Conservation (phyloP, 2,888 invertebrate genomes). For the Campoplex nolae region DNA sequence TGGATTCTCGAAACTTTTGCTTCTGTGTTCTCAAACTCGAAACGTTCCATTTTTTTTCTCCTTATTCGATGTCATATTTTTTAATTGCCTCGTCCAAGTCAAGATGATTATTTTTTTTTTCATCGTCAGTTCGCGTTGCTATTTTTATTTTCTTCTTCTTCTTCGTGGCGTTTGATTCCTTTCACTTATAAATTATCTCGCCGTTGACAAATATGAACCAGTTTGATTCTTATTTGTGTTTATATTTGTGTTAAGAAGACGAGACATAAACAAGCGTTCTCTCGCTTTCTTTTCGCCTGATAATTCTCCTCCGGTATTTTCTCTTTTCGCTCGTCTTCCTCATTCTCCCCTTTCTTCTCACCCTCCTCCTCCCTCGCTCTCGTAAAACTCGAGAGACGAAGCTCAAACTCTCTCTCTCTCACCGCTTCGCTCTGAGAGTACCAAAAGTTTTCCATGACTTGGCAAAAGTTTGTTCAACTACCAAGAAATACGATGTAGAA, state of each 20-base stretch:
- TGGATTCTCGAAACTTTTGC: conserved; percentile 51
- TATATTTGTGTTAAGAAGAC: neutral
- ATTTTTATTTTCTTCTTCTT: neutral
- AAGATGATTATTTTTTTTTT: neutral
- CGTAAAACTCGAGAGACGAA: conserved; percentile 55
- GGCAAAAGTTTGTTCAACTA: conserved; percentile 64
- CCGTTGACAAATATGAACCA: neutral
- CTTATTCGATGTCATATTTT: neutral
- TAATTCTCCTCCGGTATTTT: conserved; percentile 12
- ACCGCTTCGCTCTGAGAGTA: conserved; percentile 51
- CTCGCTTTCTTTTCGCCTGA: conserved; percentile 32
- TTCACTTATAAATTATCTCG: neutral
- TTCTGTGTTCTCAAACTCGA: conserved; percentile 16
- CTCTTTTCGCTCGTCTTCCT: neutral
- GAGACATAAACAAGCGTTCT: conserved; percentile 22
- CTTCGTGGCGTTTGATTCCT: neutral
- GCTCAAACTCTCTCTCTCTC: conserved; percentile 56
- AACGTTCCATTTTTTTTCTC: conserved; percentile 18
- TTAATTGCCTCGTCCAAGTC: neutral
- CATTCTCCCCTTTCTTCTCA: conserved; percentile 3
- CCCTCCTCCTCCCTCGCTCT: conserved; percentile 11
- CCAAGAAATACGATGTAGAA: conserved; percentile 59
- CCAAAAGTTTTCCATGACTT: conserved; percentile 68
- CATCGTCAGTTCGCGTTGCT: neutral
- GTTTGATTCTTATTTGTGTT: neutral